A percentile compares a stretch with the other conserved stretches of the same genome.
Conservation (phyloP, 2,888 invertebrate genomes). For the Melieria crassipennis region DNA sequence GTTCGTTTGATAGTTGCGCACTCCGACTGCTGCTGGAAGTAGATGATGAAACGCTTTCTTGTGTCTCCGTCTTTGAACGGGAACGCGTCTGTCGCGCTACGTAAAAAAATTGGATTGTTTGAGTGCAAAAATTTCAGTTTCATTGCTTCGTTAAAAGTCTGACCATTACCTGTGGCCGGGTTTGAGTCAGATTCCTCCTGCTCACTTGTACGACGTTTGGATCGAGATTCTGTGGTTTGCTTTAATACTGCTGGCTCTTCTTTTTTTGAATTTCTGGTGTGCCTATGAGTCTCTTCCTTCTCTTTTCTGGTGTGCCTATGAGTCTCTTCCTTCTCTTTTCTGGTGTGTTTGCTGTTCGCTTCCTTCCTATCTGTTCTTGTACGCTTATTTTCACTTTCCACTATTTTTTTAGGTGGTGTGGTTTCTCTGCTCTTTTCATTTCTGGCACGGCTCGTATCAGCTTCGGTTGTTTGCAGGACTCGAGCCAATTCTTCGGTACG, state of each 20-base stretch:
- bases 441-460: neutral
- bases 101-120: neutral
- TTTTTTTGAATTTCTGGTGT: no score
- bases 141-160: neutral
- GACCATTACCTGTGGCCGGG: neutral
- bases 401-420: neutral
- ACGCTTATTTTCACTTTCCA: neutral
- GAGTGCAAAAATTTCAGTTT: no score
- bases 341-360: slow-evolving; percentile 1
- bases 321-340: slow-evolving; percentile 5
- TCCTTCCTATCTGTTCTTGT: neutral
- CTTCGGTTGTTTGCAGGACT: neutral
- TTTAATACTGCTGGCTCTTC: no score
- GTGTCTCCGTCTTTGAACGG: slow-evolving; percentile 31
- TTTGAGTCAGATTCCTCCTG: neutral
- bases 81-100: slow-evolving; percentile 23
- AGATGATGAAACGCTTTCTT: slow-evolving; percentile 20
- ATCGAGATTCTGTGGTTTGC: neutral
- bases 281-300: neutral
- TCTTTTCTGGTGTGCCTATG: neutral
- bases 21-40: neutral
- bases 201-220: neutral
- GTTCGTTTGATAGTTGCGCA: slow-evolving; percentile 1
- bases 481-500: no score
- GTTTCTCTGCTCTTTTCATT: neutral